Conservation (phyloP, 2,797 vertebrate genomes). For the Furcifer pardalis region DNA sequence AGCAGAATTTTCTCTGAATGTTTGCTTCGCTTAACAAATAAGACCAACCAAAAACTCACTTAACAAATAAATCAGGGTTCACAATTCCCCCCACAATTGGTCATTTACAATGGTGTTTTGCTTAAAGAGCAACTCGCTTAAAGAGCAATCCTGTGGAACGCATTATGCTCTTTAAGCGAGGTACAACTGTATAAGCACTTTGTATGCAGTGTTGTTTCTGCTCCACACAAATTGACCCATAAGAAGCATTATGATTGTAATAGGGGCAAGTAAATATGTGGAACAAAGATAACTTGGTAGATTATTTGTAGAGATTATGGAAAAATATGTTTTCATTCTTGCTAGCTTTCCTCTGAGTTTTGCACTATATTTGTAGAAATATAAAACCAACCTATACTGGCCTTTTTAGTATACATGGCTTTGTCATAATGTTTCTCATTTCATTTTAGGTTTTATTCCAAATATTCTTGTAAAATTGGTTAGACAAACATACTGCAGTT, state of each 20-base stretch:
- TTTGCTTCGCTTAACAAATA: no score
- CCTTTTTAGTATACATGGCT: no score
- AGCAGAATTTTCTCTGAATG: no score
- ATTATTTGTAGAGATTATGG: conserved; percentile 10
- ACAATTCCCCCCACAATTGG: no score
- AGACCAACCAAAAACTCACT: no score
- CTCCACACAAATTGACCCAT: background rate
- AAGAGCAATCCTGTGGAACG: no score
- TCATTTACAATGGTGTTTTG: no score
- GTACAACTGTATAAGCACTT: background rate
- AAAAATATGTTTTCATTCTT: conserved; percentile 9
- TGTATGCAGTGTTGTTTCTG: background rate
- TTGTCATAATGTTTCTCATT: background rate
- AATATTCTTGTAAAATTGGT: background rate
- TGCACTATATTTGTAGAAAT: background rate
- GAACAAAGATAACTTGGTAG: background rate
- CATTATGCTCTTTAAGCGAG: no score
- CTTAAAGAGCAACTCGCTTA: no score
- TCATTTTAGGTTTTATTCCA: background rate
- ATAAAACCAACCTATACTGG: background rate
- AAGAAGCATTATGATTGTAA: conserved; percentile 1
- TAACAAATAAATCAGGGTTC: no score
- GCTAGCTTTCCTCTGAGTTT: background rate
- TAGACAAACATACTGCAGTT: background rate
- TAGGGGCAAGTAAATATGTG: background rate